These are phyloP conservation scores for Chrysocyon brachyurus DNA, from an alignment of 2,797 vertebrate genomes.

Conservation along the genomic window DNA sequence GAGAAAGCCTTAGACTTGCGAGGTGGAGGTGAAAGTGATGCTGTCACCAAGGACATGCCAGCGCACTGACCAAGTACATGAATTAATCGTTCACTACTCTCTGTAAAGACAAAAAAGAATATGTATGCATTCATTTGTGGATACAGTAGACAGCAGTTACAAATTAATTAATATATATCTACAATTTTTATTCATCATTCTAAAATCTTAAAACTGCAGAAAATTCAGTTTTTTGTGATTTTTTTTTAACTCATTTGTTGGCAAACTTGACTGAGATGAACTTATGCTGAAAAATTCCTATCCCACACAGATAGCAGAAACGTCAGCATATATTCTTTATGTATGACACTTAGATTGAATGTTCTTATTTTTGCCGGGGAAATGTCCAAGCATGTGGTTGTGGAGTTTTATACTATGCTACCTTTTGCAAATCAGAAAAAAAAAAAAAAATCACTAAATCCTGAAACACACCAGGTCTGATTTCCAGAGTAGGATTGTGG, in stretches of 20 bases:
- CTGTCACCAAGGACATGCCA: neutral
- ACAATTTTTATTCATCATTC: neutral
- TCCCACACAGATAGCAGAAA: neutral
- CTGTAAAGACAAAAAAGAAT: neutral
- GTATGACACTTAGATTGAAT: neutral
- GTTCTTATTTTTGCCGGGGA: neutral
- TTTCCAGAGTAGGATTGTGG: neutral
- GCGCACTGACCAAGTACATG: accelerated
- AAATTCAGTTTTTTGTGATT: neutral
- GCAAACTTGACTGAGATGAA: neutral
- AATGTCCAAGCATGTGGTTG: neutral
- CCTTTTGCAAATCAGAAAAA: neutral
- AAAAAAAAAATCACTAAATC: neutral
- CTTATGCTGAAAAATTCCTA: neutral
- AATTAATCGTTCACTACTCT: neutral
- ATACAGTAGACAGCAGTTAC: neutral
- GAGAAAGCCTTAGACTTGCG: neutral
- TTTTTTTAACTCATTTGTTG: neutral
- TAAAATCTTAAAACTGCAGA: neutral
- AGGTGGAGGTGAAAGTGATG: too few relatives aligned
- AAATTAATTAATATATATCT: neutral
- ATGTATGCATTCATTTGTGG: neutral
- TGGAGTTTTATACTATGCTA: neutral
- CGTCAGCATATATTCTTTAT: neutral
- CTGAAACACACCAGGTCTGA: neutral